Evolutionary conservation across 1,140 invertebrate species (phyloP).

Genomic region (Drosophila serrata): DNA sequence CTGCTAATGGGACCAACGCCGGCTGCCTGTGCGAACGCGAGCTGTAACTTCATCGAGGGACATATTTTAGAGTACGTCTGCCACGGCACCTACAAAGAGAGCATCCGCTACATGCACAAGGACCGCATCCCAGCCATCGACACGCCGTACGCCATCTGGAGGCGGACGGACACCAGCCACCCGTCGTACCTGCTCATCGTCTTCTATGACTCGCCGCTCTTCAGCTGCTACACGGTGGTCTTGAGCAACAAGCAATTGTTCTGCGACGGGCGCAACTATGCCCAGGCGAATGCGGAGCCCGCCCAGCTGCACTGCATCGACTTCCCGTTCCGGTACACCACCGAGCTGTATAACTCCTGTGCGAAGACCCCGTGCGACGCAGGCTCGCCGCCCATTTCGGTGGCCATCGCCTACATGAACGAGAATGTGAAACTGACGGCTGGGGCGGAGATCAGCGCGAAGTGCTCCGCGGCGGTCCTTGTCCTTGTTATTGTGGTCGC

Average conservation of each 20-base stretch:
- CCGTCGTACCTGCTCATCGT: slow-evolving; percentile 48
- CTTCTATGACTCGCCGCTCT: slow-evolving; percentile 65
- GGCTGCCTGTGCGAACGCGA: slow-evolving; percentile 2
- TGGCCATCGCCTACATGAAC: slow-evolving; percentile 39
- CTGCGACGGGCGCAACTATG: slow-evolving; percentile 57
- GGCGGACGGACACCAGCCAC: slow-evolving; percentile 42
- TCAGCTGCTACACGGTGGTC: slow-evolving; percentile 51
- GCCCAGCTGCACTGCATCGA: slow-evolving; percentile 47
- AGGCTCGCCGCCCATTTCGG: slow-evolving; percentile 12
- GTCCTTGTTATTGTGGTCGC: slow-evolving; percentile 14
- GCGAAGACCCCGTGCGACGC: not conserved
- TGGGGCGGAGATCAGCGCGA: not conserved
- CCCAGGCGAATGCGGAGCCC: slow-evolving; percentile 7
- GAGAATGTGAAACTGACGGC: slow-evolving; percentile 9
- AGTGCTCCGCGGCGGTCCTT: not conserved
- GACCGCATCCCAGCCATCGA: slow-evolving; percentile 55
- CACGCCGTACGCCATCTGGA: slow-evolving; percentile 66
- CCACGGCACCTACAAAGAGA: slow-evolving; percentile 39
- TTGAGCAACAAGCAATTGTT: slow-evolving; percentile 44
- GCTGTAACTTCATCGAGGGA: slow-evolving; percentile 64
- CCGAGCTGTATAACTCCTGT: slow-evolving; percentile 46
- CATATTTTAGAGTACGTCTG: slow-evolving; percentile 61
- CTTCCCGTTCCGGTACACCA: slow-evolving; percentile 56
- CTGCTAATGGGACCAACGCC: slow-evolving; percentile 27
- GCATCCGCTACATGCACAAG: slow-evolving; percentile 48